phyloP scores from a whole-genome alignment of 2,113 vertebrate species.

The Chinchilla lanigera region DNA sequence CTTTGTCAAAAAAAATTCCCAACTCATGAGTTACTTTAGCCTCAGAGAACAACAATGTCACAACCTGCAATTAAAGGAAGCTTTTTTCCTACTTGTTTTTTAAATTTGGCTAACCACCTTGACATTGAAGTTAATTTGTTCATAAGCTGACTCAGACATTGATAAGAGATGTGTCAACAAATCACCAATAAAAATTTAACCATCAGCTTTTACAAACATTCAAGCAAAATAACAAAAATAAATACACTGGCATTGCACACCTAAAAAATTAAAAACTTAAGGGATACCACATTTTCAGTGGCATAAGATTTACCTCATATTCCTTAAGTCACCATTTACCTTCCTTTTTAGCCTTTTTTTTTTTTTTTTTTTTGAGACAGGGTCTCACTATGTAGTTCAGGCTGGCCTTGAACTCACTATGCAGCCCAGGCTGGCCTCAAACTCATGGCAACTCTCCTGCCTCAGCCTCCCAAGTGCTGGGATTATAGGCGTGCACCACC shows the following conservation, averaged over 20 bases:
- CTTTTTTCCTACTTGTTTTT: slow-evolving; percentile 8
- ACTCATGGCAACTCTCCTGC: neutral
- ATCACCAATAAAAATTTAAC: slow-evolving; percentile 47
- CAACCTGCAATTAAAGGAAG: slow-evolving; percentile 49
- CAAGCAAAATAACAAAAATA: slow-evolving; percentile 51
- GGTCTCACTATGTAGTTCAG: neutral
- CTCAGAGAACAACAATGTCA: slow-evolving; percentile 7
- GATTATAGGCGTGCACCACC: neutral
- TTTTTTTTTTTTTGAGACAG: neutral
- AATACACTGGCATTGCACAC: neutral
- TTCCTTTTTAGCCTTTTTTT: neutral
- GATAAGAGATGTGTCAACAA: slow-evolving; percentile 25
- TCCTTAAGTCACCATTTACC: neutral
- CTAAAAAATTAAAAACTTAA: slow-evolving; percentile 32
- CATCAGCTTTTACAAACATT: slow-evolving; percentile 40
- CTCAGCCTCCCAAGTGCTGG: neutral
- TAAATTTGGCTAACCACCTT: neutral
- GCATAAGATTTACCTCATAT: slow-evolving; percentile 11
- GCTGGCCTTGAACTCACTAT: neutral
- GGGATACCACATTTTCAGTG: slow-evolving; percentile 21
- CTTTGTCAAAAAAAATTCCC: slow-evolving; percentile 1
- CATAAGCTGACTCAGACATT: neutral
- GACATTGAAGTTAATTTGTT: slow-evolving; percentile 2
- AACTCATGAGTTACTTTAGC: neutral
- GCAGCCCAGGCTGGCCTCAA: neutral